A percentile compares a stretch with the other conserved stretches of the same genome.
phyloP scores from a whole-genome alignment of 2,113 vertebrate species.

The Nothobranchius kuhntae region DNA sequence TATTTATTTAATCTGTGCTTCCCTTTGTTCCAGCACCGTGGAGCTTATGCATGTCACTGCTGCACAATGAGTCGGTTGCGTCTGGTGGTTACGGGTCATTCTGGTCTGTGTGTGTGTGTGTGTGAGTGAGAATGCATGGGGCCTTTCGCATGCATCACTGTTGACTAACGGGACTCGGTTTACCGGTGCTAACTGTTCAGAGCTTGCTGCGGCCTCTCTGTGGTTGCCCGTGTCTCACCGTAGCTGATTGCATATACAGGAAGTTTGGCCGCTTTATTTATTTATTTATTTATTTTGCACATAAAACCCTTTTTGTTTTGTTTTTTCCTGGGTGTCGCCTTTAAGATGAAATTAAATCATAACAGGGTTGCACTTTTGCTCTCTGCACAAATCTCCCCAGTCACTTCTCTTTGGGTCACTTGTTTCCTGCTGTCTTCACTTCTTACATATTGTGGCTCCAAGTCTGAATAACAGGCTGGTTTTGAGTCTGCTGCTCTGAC shows the following conservation, averaged over 20 bases:
- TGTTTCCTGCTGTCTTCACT: constrained; percentile 26
- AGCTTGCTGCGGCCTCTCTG: constrained; percentile 28
- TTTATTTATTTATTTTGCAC: constrained; percentile 10
- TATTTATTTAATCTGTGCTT: constrained; percentile 13
- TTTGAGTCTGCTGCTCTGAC: constrained; percentile 25
- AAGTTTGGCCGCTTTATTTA: constrained; percentile 65
- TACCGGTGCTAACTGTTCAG: constrained; percentile 32
- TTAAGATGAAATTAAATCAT: background rate
- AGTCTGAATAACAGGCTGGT: background rate
- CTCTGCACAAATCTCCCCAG: constrained; percentile 58
- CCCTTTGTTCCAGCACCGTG: constrained; percentile 24
- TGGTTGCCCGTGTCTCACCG: constrained; percentile 37
- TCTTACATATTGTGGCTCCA: too few relatives aligned
- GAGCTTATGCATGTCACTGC: constrained; percentile 62
- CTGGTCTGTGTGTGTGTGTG: background rate
- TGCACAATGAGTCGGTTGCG: constrained; percentile 42
- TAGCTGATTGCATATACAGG: constrained; percentile 79
- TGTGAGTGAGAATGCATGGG: constrained; percentile 46
- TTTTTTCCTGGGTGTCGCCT: constrained; percentile 26
- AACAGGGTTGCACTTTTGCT: constrained; percentile 24
- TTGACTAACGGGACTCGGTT: constrained; percentile 52
- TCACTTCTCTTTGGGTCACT: constrained; percentile 36
- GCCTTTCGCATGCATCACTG: constrained; percentile 72
- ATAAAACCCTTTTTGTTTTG: constrained; percentile 11
- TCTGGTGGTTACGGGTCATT: constrained; percentile 43